phyloP scores from a whole-genome alignment of 2,888 invertebrate genomes.

The Cremastinae sp. region DNA sequence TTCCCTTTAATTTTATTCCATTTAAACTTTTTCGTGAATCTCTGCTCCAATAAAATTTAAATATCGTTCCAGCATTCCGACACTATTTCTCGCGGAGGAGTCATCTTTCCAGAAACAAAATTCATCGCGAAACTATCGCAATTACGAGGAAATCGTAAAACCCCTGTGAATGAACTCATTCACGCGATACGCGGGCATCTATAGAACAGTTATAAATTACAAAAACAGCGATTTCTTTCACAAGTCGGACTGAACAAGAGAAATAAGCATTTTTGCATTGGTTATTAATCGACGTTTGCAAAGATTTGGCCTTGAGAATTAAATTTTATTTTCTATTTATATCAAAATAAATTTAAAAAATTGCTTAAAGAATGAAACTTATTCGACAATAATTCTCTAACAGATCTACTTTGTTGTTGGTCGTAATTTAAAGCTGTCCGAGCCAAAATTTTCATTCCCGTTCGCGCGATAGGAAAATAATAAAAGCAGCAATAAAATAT shows the following conservation, averaged over 20 bases:
- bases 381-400: no score
- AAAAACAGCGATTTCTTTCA: conserved; percentile 10
- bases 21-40: conserved; percentile 3
- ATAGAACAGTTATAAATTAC: neutral
- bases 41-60: neutral
- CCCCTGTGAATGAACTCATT: conserved; percentile 18
- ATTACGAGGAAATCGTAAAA: conserved; percentile 1
- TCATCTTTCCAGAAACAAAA: neutral
- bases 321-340: no score
- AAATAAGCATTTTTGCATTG: no score
- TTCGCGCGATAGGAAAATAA: neutral
- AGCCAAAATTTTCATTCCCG: neutral
- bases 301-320: no score
- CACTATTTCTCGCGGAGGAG: neutral
- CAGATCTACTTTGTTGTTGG: no score
- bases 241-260: neutral
- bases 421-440: no score
- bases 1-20: conserved; percentile 6
- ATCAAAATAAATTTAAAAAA: no score
- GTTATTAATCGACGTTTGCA: no score
- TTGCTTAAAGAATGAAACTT: no score
- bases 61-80: neutral
- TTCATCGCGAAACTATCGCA: conserved; percentile 3
- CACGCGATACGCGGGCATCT: neutral
- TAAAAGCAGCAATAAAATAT: neutral